Percentiles rank a stretch among this genome's conserved stretches.
phyloP scores from a whole-genome alignment of 2,888 invertebrate species.

The Girardia tigrina region DNA sequence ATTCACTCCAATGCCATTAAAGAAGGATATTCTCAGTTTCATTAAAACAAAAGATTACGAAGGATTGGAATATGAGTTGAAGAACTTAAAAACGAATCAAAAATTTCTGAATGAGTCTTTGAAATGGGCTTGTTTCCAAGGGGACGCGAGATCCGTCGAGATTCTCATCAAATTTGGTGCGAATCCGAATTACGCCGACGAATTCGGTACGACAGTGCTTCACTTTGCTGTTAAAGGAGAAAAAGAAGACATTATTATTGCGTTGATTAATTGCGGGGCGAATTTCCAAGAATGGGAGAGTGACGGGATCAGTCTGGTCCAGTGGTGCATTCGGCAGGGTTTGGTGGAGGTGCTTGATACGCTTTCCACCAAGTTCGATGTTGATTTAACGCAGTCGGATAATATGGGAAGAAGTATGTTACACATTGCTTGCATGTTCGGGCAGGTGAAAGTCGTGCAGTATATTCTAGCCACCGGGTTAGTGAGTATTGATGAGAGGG shows the following conservation, averaged over 20 bases:
- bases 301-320: slow-evolving; percentile 26
- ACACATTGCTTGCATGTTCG: slow-evolving; percentile 30
- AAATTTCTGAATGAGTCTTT: slow-evolving; percentile 29
- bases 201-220: slow-evolving; percentile 33
- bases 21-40: not conserved
- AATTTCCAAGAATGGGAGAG: slow-evolving; percentile 27
- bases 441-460: not conserved
- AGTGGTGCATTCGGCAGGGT: slow-evolving; percentile 31
- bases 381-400: slow-evolving; percentile 24
- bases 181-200: slow-evolving; percentile 28
- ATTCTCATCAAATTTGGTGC: slow-evolving; percentile 28
- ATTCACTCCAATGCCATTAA: not conserved
- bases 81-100: not conserved
- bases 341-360: not conserved
- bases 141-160: not conserved
- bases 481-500: slow-evolving; percentile 25
- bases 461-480: not conserved
- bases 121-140: slow-evolving; percentile 30
- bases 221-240: slow-evolving; percentile 26
- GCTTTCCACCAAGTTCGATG: not conserved
- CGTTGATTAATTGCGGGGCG: slow-evolving; percentile 26
- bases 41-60: slow-evolving; percentile 13
- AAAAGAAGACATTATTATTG: slow-evolving; percentile 24
- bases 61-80: slow-evolving; percentile 6
- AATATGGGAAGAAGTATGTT: slow-evolving; percentile 5